Base-by-base conservation (phyloP, 2,113 vertebrate species). In the Triplophysa siluroides region DNA sequence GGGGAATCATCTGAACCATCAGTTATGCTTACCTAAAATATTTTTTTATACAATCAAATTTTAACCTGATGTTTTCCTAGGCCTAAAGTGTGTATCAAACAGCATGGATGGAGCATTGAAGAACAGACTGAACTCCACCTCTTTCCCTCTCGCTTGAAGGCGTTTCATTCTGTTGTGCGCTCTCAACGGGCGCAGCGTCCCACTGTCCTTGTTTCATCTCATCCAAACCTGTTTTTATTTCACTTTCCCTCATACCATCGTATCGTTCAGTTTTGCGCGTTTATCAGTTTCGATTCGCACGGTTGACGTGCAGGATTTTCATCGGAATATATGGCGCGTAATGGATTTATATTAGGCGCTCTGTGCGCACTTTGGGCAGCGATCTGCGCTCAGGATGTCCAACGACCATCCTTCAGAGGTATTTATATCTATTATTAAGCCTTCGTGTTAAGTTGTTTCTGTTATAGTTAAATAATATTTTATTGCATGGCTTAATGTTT, bases 271-370 rank as follows among this genome's bases (percentile, higher is more conserved):
- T 43, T 61, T 18, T 77, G 45, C 38, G 74, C 29, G 61, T 52
- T 13, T 2, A 5, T 21, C 10, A 45, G 41, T 16, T n/a, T 58
- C 50, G 29, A 16, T 62, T 70, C 79, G 81, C 82, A 79, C 81
- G 84, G 79, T 52, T 52, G 63, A 12, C 79, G 84, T 80, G 81
- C 79, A 64, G 18, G 33, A 29, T 21, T 26, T 45, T 58, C 63
- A 76, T 54, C 38, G 23, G 60, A 43, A 21, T 61, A 54, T 68
- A 86, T 86, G 83, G 80, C 83, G 80, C 65, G 56, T 16, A 72
- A 65, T 33, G 66, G 61, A 69, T 13, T 74, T 24, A 62, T 78
- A 61, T 73, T 86, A 62, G 13, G 58, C 54, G 74, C 73, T 62
- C 74, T 80, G 60, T 80, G 85, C 68, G 62, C 80, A 38, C 54